phyloP scores from a whole-genome alignment of 2,113 vertebrate species.

The Larimichthys polyactis region DNA sequence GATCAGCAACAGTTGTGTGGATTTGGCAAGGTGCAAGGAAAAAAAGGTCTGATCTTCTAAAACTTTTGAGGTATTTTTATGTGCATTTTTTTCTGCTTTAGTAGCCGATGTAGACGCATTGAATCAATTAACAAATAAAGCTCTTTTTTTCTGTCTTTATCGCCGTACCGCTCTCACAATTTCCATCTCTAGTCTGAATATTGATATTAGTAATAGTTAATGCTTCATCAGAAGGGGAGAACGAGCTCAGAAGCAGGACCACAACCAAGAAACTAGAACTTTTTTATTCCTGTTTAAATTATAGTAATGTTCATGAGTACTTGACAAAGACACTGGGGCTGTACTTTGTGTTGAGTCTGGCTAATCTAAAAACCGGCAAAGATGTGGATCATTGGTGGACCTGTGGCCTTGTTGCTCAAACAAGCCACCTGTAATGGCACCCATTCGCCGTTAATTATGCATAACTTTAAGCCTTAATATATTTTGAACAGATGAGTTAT shows the following conservation, averaged over 20 bases:
- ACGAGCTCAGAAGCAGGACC: background rate
- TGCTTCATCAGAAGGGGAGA: background rate
- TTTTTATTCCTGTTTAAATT: background rate
- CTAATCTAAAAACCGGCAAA: too few relatives aligned
- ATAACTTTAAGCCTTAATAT: too few relatives aligned
- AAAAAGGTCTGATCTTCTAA: background rate
- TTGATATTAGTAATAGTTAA: background rate
- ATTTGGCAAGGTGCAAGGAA: background rate
- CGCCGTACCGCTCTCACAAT: background rate
- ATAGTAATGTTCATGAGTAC: background rate
- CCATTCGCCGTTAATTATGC: too few relatives aligned
- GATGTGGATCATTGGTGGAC: too few relatives aligned
- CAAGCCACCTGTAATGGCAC: too few relatives aligned
- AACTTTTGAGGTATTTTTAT: background rate
- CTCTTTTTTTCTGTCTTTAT: background rate
- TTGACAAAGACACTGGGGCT: background rate
- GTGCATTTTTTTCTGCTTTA: background rate
- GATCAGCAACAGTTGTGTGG: background rate
- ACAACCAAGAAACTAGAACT: background rate
- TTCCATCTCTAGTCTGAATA: background rate
- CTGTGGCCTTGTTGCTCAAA: too few relatives aligned
- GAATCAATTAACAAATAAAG: conserved; percentile 6
- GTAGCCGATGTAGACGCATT: too few relatives aligned
- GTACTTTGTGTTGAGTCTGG: background rate
- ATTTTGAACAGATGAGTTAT: too few relatives aligned